Evolutionary conservation across 2,888 invertebrate species (phyloP).

Genomic region (Spialia ferax): DNA sequence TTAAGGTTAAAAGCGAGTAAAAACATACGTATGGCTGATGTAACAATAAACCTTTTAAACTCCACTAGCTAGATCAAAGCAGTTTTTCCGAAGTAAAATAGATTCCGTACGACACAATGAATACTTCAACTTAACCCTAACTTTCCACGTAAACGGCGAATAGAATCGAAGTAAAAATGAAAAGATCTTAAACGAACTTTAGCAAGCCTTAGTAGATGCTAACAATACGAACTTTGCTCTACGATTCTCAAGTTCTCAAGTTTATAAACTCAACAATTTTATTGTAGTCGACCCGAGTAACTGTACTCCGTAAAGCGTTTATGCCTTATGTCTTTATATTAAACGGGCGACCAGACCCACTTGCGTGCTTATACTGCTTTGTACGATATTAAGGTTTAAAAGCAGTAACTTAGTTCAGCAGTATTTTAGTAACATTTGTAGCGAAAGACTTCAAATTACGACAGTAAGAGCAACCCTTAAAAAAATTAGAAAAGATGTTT

Average conservation of each 20-base stretch:
- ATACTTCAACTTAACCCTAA: background rate
- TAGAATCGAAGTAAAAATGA: background rate
- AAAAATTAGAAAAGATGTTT: too few relatives aligned
- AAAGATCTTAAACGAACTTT: background rate
- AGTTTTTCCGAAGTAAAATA: background rate
- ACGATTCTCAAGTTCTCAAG: background rate
- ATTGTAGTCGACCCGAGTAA: background rate
- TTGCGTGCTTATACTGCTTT: constrained; percentile 1
- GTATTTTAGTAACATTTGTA: background rate
- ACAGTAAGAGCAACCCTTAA: too few relatives aligned
- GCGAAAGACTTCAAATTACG: too few relatives aligned
- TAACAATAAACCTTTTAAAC: too few relatives aligned
- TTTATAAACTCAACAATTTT: background rate
- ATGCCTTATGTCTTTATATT: background rate
- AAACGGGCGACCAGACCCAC: background rate
- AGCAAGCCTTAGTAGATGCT: background rate
- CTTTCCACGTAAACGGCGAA: background rate
- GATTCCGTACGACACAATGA: background rate
- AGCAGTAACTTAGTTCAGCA: background rate
- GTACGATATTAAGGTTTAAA: constrained; percentile 4
- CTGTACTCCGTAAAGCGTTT: background rate
- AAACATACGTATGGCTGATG: too few relatives aligned
- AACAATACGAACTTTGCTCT: background rate
- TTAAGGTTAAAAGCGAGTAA: too few relatives aligned
- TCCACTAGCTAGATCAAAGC: background rate